Evolutionary conservation across 2,888 invertebrate genomes (phyloP).

Genomic region (Caenorhabditis sulstoni): DNA sequence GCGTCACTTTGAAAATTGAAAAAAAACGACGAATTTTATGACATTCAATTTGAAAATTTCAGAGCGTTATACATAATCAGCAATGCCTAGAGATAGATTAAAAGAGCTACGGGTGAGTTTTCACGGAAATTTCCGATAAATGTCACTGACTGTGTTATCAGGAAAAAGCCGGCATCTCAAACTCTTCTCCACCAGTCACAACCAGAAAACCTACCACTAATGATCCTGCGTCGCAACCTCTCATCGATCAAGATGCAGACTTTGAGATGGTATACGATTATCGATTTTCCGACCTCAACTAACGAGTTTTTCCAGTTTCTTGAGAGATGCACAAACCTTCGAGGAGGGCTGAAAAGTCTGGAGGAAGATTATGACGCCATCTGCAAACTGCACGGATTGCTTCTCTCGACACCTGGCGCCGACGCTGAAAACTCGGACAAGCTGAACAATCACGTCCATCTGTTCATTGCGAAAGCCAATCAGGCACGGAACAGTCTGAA

Average conservation of each 20-base stretch:
- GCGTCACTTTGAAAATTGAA: background rate
- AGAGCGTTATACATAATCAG: conserved; percentile 26
- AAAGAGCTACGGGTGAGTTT: conserved; percentile 46
- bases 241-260: conserved; percentile 54
- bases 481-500: conserved; percentile 36
- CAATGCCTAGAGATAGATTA: conserved; percentile 61
- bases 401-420: conserved; percentile 55
- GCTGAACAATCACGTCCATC: conserved; percentile 39
- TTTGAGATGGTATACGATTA: conserved; percentile 46
- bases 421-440: conserved; percentile 49
- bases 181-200: background rate
- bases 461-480: conserved; percentile 47
- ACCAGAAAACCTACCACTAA: conserved; percentile 10
- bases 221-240: conserved; percentile 36
- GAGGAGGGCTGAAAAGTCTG: conserved; percentile 39
- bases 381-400: conserved; percentile 41
- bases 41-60: conserved; percentile 12
- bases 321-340: conserved; percentile 47
- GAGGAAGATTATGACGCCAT: conserved; percentile 50
- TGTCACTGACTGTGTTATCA: conserved; percentile 10
- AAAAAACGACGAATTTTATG: no score
- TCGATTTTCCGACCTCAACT: background rate
- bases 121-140: background rate
- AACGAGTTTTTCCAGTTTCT: conserved; percentile 50
- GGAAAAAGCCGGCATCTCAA: conserved; percentile 48